Conservation (phyloP, 2,888 invertebrate genomes). For the Thumatha senex region DNA sequence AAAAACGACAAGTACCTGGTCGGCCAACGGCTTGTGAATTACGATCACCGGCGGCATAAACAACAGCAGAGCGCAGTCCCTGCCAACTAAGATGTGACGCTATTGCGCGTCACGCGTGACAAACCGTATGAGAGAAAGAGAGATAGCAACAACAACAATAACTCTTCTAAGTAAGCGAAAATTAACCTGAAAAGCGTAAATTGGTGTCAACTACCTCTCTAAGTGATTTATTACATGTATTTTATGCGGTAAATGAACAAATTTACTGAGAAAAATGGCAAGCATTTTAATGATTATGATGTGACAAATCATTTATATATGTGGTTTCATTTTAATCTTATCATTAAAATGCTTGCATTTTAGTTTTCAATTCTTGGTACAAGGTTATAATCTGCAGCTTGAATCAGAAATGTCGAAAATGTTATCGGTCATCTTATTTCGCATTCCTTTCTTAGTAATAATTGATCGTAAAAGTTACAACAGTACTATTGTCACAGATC, state of each 20-base stretch:
- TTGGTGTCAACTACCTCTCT: constrained; percentile 22
- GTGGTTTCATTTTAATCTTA: background rate
- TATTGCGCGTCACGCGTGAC: constrained; percentile 25
- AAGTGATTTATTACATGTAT: constrained; percentile 20
- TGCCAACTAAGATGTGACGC: constrained; percentile 50
- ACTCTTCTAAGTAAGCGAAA: constrained; percentile 40
- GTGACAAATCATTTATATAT: background rate
- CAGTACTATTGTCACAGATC: constrained; percentile 27
- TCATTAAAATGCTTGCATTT: constrained; percentile 18
- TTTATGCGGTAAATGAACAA: constrained; percentile 11
- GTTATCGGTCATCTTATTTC: constrained; percentile 10
- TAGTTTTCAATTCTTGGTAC: constrained; percentile 20
- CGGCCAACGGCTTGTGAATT: constrained; percentile 97
- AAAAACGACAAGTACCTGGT: constrained; percentile 99
- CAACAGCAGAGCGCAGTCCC: constrained; percentile 56
- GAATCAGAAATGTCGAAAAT: constrained; percentile 25
- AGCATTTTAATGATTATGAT: constrained; percentile 20
- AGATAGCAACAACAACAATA: constrained; percentile 23
- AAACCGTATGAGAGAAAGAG: constrained; percentile 24
- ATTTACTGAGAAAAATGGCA: constrained; percentile 11
- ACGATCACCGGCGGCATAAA: constrained; percentile 92
- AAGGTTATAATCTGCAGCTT: constrained; percentile 18
- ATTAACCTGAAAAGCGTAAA: constrained; percentile 23
- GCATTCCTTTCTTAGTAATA: constrained; percentile 38
- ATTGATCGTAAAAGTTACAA: constrained; percentile 27